Base-by-base conservation (phyloP, 2,113 vertebrate species). In the Alethe castanea region DNA sequence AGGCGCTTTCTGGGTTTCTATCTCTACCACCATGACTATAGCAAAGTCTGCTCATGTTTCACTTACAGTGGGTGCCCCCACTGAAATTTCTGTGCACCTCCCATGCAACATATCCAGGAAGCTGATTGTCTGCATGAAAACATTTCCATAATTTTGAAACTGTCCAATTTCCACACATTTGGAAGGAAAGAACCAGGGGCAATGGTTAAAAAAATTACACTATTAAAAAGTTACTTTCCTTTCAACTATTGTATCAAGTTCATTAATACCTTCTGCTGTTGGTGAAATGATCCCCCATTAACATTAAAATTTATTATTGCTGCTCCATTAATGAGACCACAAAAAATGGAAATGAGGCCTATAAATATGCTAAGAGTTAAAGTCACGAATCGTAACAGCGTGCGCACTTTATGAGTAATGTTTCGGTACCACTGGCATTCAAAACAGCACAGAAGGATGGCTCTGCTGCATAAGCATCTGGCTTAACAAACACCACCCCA, bases 341-440 rank as follows among this genome's bases (percentile, higher is more conserved):
- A 95, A 95, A 89, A 94, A 96, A 96, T 96, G 93, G 92, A 95
- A 97, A 96, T 94, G 93, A 97, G 89, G 79, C 88, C 87, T 95
- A 97, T 96, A 96, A 97, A 97, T 96, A 96, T 90, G 84, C 93
- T 83, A 35, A 81, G 90, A 95, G 88, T 96, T 96, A 96, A 96
- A 96, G 81, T 94, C 85, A 87, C 47, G 61, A 93, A 84, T 87
- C 1, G 17, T 77, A 95, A 91, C 67, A 62, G 35, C 4, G 31
- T 90, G 57, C 8, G 26, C 65, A 72, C 78, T 93, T 93, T 44
- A 74, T 74, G 88, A 90, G 73, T 56, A 86, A 91, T 71, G 70
- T 86, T 91, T 88, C 5, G 1, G n/a, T 92, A 76, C 64, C 6
- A 4, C 57, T 44, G 61, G 60, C 71, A 69, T 95, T 73, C 77